Evolutionary conservation across 2,113 vertebrate genomes (phyloP).

Genomic region (Ptilonorhynchus violaceus): DNA sequence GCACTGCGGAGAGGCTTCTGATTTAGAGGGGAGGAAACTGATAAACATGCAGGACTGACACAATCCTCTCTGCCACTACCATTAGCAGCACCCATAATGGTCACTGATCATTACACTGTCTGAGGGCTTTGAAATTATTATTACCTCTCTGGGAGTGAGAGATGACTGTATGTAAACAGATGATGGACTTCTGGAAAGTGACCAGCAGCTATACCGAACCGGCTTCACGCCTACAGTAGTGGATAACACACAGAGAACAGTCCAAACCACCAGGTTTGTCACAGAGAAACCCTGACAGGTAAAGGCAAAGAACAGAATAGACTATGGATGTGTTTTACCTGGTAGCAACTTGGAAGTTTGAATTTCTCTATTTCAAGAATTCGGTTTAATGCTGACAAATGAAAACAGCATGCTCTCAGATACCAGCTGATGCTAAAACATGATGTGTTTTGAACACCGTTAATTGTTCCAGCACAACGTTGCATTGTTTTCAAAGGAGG

Average conservation of each 20-base stretch:
- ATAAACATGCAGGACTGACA: background rate
- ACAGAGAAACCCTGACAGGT: background rate
- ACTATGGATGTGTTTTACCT: background rate
- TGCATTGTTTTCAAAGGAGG: background rate
- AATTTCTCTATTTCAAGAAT: background rate
- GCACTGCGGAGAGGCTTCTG: background rate
- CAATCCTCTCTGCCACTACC: background rate
- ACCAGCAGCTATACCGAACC: background rate
- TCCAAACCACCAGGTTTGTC: background rate
- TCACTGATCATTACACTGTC: background rate
- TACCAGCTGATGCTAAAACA: background rate
- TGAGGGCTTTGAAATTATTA: background rate
- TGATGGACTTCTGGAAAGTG: background rate
- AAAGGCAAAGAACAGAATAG: background rate
- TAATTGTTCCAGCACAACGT: background rate
- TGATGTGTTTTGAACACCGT: background rate
- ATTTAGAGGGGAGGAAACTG: background rate
- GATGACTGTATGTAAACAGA: background rate
- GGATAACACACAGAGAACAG: background rate
- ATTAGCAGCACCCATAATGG: background rate
- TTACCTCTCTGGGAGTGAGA: background rate
- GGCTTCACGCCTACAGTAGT: background rate
- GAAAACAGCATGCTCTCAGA: background rate
- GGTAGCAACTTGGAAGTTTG: background rate
- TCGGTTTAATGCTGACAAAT: background rate